phyloP scores from a whole-genome alignment of 2,113 vertebrate species.

The Barbus barbus region DNA sequence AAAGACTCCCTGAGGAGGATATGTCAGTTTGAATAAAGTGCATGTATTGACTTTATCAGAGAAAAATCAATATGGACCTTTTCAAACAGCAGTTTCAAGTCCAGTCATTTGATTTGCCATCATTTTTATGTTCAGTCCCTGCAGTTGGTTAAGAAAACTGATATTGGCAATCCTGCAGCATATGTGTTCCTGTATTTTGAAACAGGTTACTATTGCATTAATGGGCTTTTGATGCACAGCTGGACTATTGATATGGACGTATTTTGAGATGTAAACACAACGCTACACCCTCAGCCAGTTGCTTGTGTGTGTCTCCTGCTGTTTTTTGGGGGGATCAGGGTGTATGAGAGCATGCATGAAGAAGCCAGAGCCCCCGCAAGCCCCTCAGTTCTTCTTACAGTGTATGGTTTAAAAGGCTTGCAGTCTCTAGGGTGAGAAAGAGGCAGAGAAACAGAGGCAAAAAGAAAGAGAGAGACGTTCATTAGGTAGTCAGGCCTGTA shows the following conservation, averaged over 20 bases:
- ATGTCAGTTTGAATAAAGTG: slow-evolving; percentile 49
- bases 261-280: slow-evolving; percentile 51
- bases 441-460: slow-evolving; percentile 63
- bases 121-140: slow-evolving; percentile 31
- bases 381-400: slow-evolving; percentile 30
- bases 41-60: slow-evolving; percentile 54
- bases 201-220: slow-evolving; percentile 9
- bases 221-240: slow-evolving; percentile 32
- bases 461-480: slow-evolving; percentile 57
- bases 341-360: slow-evolving; percentile 62
- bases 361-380: slow-evolving; percentile 63
- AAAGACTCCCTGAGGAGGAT: slow-evolving; percentile 36
- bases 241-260: slow-evolving; percentile 10
- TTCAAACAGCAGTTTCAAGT: slow-evolving; percentile 27
- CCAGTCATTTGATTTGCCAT: slow-evolving; percentile 34
- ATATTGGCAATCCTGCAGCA: slow-evolving; percentile 14
- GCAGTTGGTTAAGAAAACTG: slow-evolving; percentile 4
- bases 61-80: slow-evolving; percentile 34
- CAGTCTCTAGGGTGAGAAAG: slow-evolving; percentile 69
- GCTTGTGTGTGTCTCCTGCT: slow-evolving; percentile 55
- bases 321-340: slow-evolving; percentile 63
- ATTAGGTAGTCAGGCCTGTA: slow-evolving; percentile 40
- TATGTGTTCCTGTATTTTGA: neutral
- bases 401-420: slow-evolving; percentile 50
- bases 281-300: neutral